These are phyloP conservation scores for Rallus crepitans DNA, from an alignment of 2,797 vertebrate genomes.

Conservation along the genomic window DNA sequence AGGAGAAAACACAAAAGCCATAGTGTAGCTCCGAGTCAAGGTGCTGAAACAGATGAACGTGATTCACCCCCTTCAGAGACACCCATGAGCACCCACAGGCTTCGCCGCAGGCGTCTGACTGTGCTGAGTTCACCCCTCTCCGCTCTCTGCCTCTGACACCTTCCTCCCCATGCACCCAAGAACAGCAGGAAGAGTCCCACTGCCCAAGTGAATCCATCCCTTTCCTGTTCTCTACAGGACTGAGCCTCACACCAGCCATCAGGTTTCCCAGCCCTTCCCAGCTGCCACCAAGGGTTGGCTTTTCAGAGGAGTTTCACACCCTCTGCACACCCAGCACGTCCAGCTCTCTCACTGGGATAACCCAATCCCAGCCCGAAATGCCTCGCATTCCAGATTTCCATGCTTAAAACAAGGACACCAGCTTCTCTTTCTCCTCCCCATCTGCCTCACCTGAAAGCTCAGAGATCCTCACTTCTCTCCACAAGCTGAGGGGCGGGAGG, in stretches of 20 bases:
- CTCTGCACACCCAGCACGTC: rapidly evolving
- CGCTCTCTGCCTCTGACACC: rapidly evolving
- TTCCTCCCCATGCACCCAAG: not conserved
- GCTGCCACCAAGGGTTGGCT: not conserved
- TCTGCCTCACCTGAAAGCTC: not conserved
- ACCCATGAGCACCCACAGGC: rapidly evolving
- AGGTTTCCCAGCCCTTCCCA: not conserved
- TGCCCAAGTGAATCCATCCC: not conserved
- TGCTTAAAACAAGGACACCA: rapidly evolving
- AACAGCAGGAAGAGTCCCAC: not conserved
- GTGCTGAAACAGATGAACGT: not conserved
- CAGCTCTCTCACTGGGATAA: not conserved
- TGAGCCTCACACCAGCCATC: rapidly evolving
- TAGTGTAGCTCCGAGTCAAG: rapidly evolving
- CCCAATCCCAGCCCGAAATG: not conserved
- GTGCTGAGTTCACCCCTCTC: not conserved
- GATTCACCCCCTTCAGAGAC: not conserved
- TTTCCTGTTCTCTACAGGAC: rapidly evolving
- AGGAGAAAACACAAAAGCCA: not conserved
- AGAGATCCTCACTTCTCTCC: not conserved
- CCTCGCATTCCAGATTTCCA: not conserved
- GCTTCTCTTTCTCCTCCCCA: not conserved
- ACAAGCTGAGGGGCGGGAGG: not conserved
- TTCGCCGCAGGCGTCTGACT: not conserved
- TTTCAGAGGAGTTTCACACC: not conserved